phyloP scores from a whole-genome alignment of 2,797 vertebrate species.

The Esox masquinongy region DNA sequence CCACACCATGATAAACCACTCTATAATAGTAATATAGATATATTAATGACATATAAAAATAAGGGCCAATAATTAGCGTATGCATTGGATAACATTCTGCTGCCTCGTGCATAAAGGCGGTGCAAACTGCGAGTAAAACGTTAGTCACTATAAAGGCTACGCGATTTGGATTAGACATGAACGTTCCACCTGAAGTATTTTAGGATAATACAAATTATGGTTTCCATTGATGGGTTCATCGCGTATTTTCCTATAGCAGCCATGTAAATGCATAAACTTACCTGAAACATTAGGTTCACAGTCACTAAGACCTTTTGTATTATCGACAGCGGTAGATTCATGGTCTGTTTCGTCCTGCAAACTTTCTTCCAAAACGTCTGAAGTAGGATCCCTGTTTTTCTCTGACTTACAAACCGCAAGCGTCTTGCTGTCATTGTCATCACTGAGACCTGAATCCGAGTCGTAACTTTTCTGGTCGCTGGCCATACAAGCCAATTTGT shows the following conservation, averaged over 20 bases:
- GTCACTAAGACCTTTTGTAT: conserved; percentile 81
- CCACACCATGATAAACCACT: not conserved
- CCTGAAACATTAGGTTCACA: conserved; percentile 86
- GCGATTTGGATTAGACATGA: not conserved
- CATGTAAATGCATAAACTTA: conserved; percentile 54
- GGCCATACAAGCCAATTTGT: conserved; percentile 58
- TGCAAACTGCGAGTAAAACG: not conserved
- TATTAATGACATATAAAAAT: not conserved
- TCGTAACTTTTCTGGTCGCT: conserved; percentile 82
- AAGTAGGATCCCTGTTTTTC: conserved; percentile 65
- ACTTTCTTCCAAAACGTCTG: conserved; percentile 73
- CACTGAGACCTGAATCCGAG: conserved; percentile 91
- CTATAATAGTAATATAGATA: not conserved
- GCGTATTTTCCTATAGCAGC: not conserved
- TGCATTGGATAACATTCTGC: not conserved
- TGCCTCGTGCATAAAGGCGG: conserved; percentile 51
- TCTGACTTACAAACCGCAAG: conserved; percentile 62
- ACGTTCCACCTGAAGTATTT: not conserved
- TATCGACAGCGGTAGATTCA: conserved; percentile 77
- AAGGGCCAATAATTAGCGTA: not conserved
- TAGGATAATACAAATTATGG: not conserved
- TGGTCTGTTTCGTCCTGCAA: conserved; percentile 78
- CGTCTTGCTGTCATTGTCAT: conserved; percentile 82
- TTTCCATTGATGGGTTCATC: not conserved
- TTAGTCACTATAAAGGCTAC: not conserved